phyloP scores from a whole-genome alignment of 2,888 invertebrate species.

The Pollenia angustigena region DNA sequence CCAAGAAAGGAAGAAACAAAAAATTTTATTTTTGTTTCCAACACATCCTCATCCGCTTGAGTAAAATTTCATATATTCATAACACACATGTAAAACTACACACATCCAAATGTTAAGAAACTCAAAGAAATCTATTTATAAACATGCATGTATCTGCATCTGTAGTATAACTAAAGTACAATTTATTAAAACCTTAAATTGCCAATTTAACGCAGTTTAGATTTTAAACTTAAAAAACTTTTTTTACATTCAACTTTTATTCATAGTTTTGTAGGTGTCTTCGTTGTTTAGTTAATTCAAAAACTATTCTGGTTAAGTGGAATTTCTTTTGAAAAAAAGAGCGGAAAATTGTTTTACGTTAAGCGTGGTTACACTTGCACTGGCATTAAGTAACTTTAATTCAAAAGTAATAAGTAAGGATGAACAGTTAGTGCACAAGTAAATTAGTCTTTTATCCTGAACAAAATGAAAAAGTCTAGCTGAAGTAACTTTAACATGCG shows the following conservation, averaged over 20 bases:
- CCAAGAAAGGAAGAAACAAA: background rate
- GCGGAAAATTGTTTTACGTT: background rate
- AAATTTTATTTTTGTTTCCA: background rate
- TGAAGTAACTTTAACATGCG: background rate
- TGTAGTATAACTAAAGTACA: background rate
- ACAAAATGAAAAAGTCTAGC: background rate
- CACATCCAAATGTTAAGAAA: background rate
- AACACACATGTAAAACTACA: background rate
- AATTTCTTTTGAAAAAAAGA: background rate
- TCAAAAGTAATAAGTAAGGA: constrained; percentile 2
- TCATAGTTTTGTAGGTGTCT: background rate
- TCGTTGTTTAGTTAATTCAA: constrained; percentile 3
- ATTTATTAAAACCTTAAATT: constrained; percentile 60
- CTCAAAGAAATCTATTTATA: background rate
- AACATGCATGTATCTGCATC: background rate
- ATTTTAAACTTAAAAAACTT: constrained; percentile 10
- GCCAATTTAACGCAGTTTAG: constrained; percentile 63
- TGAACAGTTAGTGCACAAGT: background rate
- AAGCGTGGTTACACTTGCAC: background rate
- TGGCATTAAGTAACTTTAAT: constrained; percentile 3
- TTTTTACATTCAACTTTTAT: background rate
- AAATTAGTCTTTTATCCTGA: background rate
- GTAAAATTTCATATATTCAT: background rate
- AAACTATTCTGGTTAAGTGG: constrained; percentile 10
- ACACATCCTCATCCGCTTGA: constrained; percentile 40